Percentiles rank a stretch among this genome's conserved stretches.
Conservation (phyloP, 2,888 invertebrate species). For the Meloe dianella region DNA sequence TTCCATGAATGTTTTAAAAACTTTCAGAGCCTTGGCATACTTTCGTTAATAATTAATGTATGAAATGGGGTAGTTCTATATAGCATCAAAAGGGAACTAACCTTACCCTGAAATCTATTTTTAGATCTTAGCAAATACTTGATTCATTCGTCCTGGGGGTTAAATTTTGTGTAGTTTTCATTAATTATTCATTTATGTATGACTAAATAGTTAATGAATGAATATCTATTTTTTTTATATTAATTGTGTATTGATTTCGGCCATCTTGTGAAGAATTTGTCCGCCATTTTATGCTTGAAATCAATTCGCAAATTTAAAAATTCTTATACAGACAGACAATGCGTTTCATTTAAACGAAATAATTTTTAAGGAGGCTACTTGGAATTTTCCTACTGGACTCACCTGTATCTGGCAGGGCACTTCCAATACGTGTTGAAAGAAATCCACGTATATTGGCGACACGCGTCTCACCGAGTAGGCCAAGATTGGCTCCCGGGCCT, state of each 20-base stretch:
- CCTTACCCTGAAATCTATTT: background rate
- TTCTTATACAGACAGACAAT: background rate
- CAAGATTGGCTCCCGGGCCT: slow-evolving; percentile 61
- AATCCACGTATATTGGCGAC: slow-evolving; percentile 78
- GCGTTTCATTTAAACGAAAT: background rate
- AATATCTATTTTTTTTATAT: slow-evolving; percentile 15
- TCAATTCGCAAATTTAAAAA: background rate
- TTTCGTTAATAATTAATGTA: background rate
- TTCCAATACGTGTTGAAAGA: slow-evolving; percentile 71
- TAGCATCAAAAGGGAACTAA: background rate
- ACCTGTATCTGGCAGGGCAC: slow-evolving; percentile 78
- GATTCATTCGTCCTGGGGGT: slow-evolving; percentile 3
- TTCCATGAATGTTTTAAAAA: background rate
- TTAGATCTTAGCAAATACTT: background rate
- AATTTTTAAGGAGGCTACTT: background rate
- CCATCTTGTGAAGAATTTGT: slow-evolving; percentile 47
- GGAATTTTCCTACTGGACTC: slow-evolving; percentile 47
- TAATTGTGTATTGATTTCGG: slow-evolving; percentile 43
- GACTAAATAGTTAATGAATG: background rate
- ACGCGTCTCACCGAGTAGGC: slow-evolving; percentile 71
- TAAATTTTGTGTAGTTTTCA: slow-evolving; percentile 2
- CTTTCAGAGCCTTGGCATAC: background rate
- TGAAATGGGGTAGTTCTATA: background rate
- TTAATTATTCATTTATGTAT: background rate
- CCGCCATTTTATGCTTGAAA: slow-evolving; percentile 47